Conservation (phyloP, 2,797 vertebrate genomes). For the Phrynocephalus guinanensis region DNA sequence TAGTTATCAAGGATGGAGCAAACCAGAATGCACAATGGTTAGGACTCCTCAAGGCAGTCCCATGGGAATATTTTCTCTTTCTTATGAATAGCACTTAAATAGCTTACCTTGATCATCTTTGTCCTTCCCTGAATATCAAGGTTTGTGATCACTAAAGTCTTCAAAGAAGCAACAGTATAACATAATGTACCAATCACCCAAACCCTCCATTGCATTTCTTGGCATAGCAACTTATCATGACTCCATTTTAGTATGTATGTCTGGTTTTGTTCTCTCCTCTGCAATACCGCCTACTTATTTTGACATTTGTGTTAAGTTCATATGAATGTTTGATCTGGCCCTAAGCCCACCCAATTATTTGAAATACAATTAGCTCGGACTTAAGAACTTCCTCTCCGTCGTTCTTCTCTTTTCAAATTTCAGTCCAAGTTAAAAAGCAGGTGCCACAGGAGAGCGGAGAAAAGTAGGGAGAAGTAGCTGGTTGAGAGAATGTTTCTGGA, state of each 20-base stretch:
- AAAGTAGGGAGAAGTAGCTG: conserved; percentile 73
- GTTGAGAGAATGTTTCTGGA: conserved; percentile 58
- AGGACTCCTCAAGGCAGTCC: too few relatives aligned
- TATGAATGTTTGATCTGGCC: neutral
- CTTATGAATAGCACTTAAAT: too few relatives aligned
- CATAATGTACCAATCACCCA: neutral
- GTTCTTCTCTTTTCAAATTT: neutral
- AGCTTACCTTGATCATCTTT: neutral
- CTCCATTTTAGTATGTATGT: neutral
- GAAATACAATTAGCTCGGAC: conserved; percentile 41
- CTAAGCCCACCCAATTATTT: neutral
- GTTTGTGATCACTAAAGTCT: rapidly evolving
- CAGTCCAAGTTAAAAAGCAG: conserved; percentile 62
- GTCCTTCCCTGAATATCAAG: neutral
- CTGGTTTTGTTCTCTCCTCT: conserved; percentile 33
- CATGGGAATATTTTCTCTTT: too few relatives aligned
- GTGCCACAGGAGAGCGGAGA: conserved; percentile 68
- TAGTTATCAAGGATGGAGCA: neutral
- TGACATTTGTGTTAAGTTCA: neutral
- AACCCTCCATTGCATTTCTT: neutral
- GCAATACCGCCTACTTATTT: neutral
- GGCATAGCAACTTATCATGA: neutral
- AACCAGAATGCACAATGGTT: too few relatives aligned
- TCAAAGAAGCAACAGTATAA: neutral
- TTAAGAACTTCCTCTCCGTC: neutral